Base-by-base conservation (phyloP, 2,797 vertebrate species). In the Anabas testudineus region DNA sequence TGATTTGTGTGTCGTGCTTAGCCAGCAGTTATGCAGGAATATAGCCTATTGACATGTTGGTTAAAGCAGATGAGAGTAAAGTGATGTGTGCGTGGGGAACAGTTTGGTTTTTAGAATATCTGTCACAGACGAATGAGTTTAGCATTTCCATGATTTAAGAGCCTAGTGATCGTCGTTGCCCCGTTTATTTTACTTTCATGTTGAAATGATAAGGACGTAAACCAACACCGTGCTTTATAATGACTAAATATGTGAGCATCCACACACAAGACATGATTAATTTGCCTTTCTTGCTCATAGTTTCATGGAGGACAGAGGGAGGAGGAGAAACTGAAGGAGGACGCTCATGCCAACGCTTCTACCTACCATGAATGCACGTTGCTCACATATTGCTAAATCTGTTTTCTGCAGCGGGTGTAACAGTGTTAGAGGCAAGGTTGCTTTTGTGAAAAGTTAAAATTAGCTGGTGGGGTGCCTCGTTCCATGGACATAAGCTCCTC, bases 401-500 rank as follows among this genome's bases (percentile, higher is more conserved):
- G 75, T 70, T 73, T 76, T 39, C 87, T 84, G 84, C 84, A 84
- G 62, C 6, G 13, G 51, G 58, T 67, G 54, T 72, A 82, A 71
- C 59, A 15, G 39, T 36, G 68, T 76, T 62, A 28, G 49, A 78
- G 62, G 49, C 45, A 10, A 80, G 71, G 79, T 75, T 78, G 76
- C 74, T 77, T 81, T 78, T 84, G 79, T 77, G 10, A 76, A 70
- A 82, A 86, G 87, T 86, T 86, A 88, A 86, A 89, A 88, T 86
- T 87, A 87, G 83, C 71, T 30, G 2, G 49, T 62, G 55, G 51
- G 74, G 48, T 41, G 68, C 42, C 55, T 90, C 71, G 59, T 82
- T 85, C 77, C 55, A 41, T 76, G 80, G 85, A 81, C 84, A 71
- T 84, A 76, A 84, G 82, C 82, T 67, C 61, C 83, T 83, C 46